Conservation (phyloP, 2,113 vertebrate species). For the Silurus glanis region DNA sequence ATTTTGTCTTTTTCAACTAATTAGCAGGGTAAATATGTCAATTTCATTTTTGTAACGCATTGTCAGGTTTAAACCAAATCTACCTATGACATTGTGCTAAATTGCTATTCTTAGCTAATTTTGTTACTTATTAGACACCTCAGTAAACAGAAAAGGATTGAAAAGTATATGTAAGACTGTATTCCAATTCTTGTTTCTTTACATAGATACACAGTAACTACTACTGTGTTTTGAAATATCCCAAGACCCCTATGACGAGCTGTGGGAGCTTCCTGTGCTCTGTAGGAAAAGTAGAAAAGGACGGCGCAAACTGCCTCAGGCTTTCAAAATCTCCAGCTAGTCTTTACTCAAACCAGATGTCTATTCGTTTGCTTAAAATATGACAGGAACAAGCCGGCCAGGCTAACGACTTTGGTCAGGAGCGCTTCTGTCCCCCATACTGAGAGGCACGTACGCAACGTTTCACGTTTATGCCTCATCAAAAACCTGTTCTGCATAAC, state of each 20-base stretch:
- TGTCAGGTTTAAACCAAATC: neutral
- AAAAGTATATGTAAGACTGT: neutral
- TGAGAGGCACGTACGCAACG: conserved; percentile 34
- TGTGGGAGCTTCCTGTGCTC: conserved; percentile 33
- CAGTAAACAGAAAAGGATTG: no score
- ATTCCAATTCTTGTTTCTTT: neutral
- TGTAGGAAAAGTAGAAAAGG: neutral
- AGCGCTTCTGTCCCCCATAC: neutral
- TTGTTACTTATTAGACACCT: neutral
- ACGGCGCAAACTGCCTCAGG: conserved; percentile 19
- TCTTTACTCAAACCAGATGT: conserved; percentile 64
- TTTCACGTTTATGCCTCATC: conserved; percentile 13
- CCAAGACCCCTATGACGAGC: conserved; percentile 21
- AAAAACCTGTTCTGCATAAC: conserved; percentile 12
- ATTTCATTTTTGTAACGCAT: neutral
- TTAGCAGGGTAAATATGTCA: neutral
- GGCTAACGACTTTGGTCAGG: conserved; percentile 21
- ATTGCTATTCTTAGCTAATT: neutral
- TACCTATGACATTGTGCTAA: neutral
- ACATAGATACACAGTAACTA: conserved; percentile 4
- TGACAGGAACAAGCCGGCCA: neutral
- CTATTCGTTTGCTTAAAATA: neutral
- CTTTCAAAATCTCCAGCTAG: conserved; percentile 32
- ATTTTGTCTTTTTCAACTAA: neutral
- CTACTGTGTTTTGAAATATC: conserved; percentile 31